A percentile compares a stretch with the other conserved stretches of the same genome.
Evolutionary conservation across 2,888 invertebrate genomes (phyloP).

Genomic region (Eledone cirrhosa): DNA sequence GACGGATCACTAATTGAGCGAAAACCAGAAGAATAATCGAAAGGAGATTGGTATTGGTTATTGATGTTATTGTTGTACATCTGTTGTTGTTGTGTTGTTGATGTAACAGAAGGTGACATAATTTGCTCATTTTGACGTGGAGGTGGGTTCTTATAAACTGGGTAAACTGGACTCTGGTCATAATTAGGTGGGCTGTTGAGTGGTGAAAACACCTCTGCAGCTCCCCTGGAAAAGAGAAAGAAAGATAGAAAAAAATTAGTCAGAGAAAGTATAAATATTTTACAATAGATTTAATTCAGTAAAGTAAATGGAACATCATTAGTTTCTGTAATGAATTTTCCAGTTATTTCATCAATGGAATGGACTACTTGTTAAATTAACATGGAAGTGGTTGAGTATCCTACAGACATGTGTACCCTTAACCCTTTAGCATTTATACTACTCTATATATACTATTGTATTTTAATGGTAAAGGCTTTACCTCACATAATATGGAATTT

Average conservation of each 20-base stretch:
- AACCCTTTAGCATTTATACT: too few relatives aligned
- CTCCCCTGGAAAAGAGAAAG: neutral
- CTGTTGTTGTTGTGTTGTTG: neutral
- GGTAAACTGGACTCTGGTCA: neutral
- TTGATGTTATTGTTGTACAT: neutral
- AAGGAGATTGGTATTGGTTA: neutral
- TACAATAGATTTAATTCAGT: too few relatives aligned
- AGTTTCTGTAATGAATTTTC: too few relatives aligned
- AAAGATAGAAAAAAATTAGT: neutral
- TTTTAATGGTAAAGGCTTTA: too few relatives aligned
- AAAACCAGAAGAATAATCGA: neutral
- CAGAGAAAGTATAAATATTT: neutral
- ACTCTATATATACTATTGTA: too few relatives aligned
- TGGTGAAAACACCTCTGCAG: slow-evolving; percentile 1
- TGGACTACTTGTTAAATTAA: too few relatives aligned
- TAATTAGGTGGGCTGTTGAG: neutral
- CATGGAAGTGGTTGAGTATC: too few relatives aligned
- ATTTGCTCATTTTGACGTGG: neutral
- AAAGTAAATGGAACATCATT: too few relatives aligned
- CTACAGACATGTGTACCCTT: too few relatives aligned
- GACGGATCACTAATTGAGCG: slow-evolving; percentile 11
- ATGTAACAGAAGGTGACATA: too few relatives aligned
- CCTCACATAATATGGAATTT: too few relatives aligned
- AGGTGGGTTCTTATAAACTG: slow-evolving; percentile 3
- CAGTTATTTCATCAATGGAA: too few relatives aligned